Evolutionary conservation across 2,888 invertebrate genomes (phyloP), one percentile per base, ranked within the genome.

Genomic region (Aelia acuminata): DNA sequence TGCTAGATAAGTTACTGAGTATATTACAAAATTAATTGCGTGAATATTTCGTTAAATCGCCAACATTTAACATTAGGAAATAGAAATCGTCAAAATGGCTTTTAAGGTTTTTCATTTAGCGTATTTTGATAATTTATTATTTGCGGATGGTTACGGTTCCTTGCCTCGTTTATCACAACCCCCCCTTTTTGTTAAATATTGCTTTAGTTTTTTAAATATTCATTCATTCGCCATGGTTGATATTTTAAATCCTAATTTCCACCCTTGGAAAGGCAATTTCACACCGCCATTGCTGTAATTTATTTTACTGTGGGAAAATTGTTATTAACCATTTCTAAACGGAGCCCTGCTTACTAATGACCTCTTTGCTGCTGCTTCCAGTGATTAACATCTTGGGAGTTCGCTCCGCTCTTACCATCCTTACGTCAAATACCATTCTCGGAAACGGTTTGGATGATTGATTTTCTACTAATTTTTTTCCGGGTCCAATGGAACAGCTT

Each of bases 171-270:
- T 63, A 18, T 70, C 18, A 70, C 35, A 31, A 70, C 35, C 26
- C 26, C 13, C 26, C 11, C 26, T 13, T 4, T 1, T 26, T 26
- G 18, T 35, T 70, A 18, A 15, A 31, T 35, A 35, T 57, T 13
- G 15, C 57, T 57, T 57, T 26, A 57, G 57, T 35, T 70, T 63
- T 22, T 70, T 57, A 70, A 70, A 70, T 70, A 70, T 70, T 35
- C 63, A 18, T 43, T 80, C n/a, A 39, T 80, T 80, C 80, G 80
- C 43, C n/a, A 43, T 15, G 22, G 43, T 22, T 47, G 80, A 80
- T 80, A 80, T 80, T 80, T 80, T 80, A 80, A 80, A 22, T 39
- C 39, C n/a, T n/a, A n/a, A 80, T 80, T 80, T 80, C n/a, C 63
- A 70, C 63, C 18, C 43, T 15, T 43, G 10, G 39, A 80, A 43